A percentile compares a stretch with the other conserved stretches of the same genome.
phyloP scores from a whole-genome alignment of 2,113 vertebrate genomes.

The Coptodon bakossiorum region DNA sequence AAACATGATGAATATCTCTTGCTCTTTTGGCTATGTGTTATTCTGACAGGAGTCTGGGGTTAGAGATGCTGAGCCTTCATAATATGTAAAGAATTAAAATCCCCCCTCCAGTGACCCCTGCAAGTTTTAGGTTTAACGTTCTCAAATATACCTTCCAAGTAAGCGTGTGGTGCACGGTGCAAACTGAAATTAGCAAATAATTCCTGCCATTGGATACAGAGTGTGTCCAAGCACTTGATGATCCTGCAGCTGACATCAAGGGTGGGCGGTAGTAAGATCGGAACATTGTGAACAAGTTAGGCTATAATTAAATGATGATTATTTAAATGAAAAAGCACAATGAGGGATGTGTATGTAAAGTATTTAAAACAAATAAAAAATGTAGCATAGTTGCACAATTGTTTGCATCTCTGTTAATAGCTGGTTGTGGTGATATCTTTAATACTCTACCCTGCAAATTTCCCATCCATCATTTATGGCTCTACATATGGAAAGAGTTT shows the following conservation, averaged over 20 bases:
- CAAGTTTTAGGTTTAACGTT: neutral
- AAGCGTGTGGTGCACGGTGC: neutral
- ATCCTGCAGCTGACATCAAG: neutral
- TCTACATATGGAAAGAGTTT: constrained; percentile 43
- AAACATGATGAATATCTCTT: neutral
- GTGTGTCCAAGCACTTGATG: neutral
- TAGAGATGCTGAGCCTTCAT: neutral
- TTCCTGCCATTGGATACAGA: neutral
- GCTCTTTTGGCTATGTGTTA: neutral
- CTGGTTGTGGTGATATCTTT: neutral
- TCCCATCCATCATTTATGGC: neutral
- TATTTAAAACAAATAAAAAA: neutral
- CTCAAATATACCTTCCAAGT: neutral
- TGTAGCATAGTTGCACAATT: neutral
- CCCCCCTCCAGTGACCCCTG: neutral
- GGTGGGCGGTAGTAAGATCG: neutral
- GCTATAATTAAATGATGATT: neutral
- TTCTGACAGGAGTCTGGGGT: neutral
- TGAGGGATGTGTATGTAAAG: neutral
- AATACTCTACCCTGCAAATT: neutral
- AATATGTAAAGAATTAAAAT: neutral
- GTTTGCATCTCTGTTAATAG: neutral
- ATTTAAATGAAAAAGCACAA: neutral
- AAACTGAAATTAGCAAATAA: constrained; percentile 8
- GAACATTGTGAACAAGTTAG: neutral